A percentile compares a stretch with the other conserved stretches of the same genome.
Evolutionary conservation across 2,888 invertebrate genomes (phyloP).

Genomic region (Deroplatys truncata): DNA sequence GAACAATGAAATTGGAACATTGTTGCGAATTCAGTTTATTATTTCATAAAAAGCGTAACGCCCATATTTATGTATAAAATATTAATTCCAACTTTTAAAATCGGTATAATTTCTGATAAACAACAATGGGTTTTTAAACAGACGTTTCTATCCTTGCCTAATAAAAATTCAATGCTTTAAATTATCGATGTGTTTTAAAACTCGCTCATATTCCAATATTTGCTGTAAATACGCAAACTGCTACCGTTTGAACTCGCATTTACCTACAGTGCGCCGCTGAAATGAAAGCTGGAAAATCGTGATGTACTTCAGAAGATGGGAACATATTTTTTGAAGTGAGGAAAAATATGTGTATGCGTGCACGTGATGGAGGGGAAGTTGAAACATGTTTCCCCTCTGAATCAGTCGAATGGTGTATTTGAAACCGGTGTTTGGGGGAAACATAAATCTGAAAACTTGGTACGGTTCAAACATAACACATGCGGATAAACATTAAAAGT

Average conservation of each 20-base stretch:
- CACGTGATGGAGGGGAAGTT: background rate
- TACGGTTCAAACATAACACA: background rate
- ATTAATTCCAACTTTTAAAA: no score
- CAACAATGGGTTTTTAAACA: no score
- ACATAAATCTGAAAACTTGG: background rate
- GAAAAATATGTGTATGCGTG: background rate
- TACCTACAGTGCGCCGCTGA: background rate
- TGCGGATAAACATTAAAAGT: background rate
- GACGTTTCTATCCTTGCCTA: no score
- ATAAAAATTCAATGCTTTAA: no score
- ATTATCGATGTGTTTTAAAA: no score
- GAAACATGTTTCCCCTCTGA: background rate
- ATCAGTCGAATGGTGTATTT: background rate
- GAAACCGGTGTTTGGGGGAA: background rate
- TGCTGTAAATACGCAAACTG: background rate
- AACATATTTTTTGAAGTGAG: no score
- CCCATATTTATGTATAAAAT: no score
- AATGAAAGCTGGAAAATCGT: background rate
- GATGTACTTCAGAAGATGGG: background rate
- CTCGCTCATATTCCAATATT: background rate
- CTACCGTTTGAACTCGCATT: background rate
- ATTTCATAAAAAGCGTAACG: no score
- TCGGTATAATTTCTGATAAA: no score
- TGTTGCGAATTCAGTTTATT: no score
- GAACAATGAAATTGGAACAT: no score